Base-by-base conservation (phyloP, 1,140 invertebrate genomes). In the Drosophila mayri region DNA sequence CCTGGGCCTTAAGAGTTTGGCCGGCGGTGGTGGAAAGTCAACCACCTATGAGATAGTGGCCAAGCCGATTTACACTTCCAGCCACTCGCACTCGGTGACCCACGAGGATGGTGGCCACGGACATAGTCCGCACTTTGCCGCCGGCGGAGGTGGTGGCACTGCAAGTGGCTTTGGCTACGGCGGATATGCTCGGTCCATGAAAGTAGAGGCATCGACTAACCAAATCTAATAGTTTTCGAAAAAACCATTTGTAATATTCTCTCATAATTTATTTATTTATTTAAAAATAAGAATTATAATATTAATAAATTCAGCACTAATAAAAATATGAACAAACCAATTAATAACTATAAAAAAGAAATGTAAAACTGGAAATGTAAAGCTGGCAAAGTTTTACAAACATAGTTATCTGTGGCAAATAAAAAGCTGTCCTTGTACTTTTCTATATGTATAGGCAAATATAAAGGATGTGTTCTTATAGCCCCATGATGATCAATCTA, bases 11-110 rank as follows among this genome's bases (percentile, higher is more conserved):
- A 97, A 97, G 76, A 95, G 95, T 0, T 81, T 96, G n/a, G 94
- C 95, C 0, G 85, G 94, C 8, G 95, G 95, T 18, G 94, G 95
- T 18, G 94, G 95, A 22, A 95, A 96, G 76, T 96, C 95, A 22
- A 96, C 96, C 1, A 97, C 96, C 0, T 97, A 97, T 84, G 96
- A 97, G 92, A 96, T 97, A 52, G 95, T 97, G 37, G 95, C 96
- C 54, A 97, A 97, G 77, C 96, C 96, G 0, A 94, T 97, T 0
- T 96, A 97, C 87, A 94, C 94, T 0, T 95, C 95, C 47, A 94
- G 95, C 0, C 96, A 96, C 74, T 95, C 95, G 2, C 96, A 97
- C 66, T 96, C 96, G 11, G 94, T 95, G 0, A 94, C 93, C 8
- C 95, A 96, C 57, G 94, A 95, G 12, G 94, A 94, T 30, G 94